phyloP scores from a whole-genome alignment of 2,797 vertebrate genomes.

The Phoeniculus purpureus region DNA sequence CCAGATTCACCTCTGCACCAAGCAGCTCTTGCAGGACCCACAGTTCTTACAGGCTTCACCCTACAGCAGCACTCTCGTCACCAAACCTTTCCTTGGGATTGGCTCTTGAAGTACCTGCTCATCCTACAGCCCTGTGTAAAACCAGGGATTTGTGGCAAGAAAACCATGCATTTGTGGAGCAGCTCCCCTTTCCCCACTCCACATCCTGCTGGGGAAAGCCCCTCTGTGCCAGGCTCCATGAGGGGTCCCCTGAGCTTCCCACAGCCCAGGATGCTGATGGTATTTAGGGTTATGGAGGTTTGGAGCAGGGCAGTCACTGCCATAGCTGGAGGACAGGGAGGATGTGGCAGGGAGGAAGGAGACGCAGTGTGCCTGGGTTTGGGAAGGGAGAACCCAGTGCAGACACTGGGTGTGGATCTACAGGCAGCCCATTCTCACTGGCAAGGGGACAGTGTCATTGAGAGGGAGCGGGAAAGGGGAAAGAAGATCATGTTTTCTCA shows the following conservation, averaged over 20 bases:
- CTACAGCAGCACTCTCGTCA: background rate
- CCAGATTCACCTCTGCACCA: background rate
- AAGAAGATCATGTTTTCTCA: conserved; percentile 63
- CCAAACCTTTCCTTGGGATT: background rate
- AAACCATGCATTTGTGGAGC: background rate
- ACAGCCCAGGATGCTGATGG: background rate
- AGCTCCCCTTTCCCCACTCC: background rate
- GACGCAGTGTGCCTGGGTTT: accelerated
- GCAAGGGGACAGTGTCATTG: conserved; percentile 52
- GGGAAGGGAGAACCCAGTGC: background rate
- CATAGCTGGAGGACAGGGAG: background rate
- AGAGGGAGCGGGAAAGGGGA: conserved; percentile 45
- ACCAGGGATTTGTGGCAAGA: background rate
- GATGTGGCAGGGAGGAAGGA: background rate
- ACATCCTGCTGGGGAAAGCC: accelerated
- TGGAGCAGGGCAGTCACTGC: accelerated
- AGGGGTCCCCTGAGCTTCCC: accelerated
- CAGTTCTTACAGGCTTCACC: background rate
- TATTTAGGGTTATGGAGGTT: no score
- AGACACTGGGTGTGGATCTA: background rate
- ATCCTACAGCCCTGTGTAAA: background rate
- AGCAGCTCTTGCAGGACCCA: background rate
- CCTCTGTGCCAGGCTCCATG: accelerated
- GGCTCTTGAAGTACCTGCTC: background rate
- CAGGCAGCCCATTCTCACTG: accelerated